These are phyloP conservation scores for Sciurus niger DNA, from an alignment of 2,113 vertebrate genomes.

Conservation along the genomic window DNA sequence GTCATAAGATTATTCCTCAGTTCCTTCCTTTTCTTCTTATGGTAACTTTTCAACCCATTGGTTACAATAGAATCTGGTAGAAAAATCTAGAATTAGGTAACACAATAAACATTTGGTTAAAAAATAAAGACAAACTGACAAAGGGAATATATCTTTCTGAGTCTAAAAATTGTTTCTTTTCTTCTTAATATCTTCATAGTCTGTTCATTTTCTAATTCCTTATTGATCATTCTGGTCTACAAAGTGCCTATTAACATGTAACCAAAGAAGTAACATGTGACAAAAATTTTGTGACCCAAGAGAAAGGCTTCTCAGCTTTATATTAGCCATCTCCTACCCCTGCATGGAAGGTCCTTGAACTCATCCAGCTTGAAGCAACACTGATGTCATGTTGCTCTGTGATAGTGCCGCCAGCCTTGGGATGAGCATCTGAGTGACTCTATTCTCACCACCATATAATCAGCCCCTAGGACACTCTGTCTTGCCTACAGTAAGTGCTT, in stretches of 20 bases:
- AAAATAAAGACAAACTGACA: background rate
- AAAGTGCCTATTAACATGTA: background rate
- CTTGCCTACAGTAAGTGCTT: background rate
- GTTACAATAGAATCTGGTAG: background rate
- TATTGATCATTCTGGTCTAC: background rate
- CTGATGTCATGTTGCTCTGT: background rate
- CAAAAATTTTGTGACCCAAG: background rate
- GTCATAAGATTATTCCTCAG: background rate
- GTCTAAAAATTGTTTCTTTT: conserved; percentile 31
- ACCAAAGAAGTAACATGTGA: background rate
- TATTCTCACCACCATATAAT: background rate
- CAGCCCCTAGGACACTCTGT: background rate
- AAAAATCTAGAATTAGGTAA: background rate
- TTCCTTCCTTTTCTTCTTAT: background rate
- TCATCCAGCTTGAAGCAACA: background rate
- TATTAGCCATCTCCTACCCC: background rate
- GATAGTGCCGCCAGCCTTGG: background rate
- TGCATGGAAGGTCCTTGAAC: background rate
- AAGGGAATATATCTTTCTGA: background rate
- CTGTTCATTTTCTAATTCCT: background rate
- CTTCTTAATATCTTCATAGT: background rate
- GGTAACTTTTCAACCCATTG: conserved; percentile 28
- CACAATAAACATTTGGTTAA: background rate
- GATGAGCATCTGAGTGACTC: background rate
- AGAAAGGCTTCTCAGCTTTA: background rate